These are phyloP conservation scores for Brachyalestes nurse DNA, from an alignment of 2,797 vertebrate genomes.

Conservation along the genomic window DNA sequence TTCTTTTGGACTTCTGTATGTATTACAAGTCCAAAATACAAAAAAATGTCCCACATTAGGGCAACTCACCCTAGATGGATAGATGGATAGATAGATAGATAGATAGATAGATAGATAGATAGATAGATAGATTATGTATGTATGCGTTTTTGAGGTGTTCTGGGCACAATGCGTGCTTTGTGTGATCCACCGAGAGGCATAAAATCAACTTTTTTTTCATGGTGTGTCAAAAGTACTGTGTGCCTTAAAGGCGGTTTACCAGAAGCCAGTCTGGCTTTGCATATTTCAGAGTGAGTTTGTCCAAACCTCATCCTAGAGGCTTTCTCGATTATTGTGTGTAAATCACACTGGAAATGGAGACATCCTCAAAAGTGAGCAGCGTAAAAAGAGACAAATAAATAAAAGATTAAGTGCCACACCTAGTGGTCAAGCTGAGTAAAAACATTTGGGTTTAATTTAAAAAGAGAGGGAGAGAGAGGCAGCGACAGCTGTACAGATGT, in stretches of 20 bases:
- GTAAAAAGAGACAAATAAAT: conserved; percentile 68
- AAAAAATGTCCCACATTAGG: too few species aligned
- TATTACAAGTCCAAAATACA: too few species aligned
- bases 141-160: too few species aligned
- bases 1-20: too few species aligned
- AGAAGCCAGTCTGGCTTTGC: background rate
- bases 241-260: conserved; percentile 39
- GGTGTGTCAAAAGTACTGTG: conserved; percentile 29
- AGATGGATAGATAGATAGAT: too few species aligned
- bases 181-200: background rate
- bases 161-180: too few species aligned
- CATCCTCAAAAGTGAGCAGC: conserved; percentile 31
- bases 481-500: background rate
- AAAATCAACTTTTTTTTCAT: conserved; percentile 1
- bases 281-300: background rate
- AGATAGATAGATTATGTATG: too few species aligned
- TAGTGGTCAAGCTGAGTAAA: conserved; percentile 81
- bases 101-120: too few species aligned
- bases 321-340: conserved; percentile 28
- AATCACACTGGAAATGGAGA: conserved; percentile 32
- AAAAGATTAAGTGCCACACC: conserved; percentile 88
- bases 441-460: conserved; percentile 61
- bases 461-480: too few species aligned
- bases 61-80: too few species aligned
- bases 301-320: conserved; percentile 30